A percentile compares a stretch with the other conserved stretches of the same genome.
These are phyloP conservation scores for Perizoma flavofasciatum DNA, from an alignment of 2,888 invertebrate genomes.

Conservation along the genomic window DNA sequence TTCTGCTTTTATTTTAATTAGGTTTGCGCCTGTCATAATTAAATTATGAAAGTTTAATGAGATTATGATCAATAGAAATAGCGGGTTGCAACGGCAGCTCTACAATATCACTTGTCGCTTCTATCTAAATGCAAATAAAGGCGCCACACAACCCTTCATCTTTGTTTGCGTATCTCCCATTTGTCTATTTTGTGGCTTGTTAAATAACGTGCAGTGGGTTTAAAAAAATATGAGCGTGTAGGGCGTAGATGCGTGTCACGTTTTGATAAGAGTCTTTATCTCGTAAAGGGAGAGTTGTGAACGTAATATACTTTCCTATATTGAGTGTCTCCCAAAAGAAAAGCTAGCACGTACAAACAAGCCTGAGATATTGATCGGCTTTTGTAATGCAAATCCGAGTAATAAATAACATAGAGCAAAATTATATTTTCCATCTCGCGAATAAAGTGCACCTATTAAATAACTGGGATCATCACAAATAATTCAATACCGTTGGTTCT, in stretches of 20 bases:
- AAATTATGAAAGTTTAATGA: slow-evolving; percentile 16
- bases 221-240: slow-evolving; percentile 29
- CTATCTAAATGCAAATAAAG: slow-evolving; percentile 78
- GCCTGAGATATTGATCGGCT: not conserved
- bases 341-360: not conserved
- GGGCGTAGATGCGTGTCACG: slow-evolving; percentile 29
- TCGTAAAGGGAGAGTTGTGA: slow-evolving; percentile 2
- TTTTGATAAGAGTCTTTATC: slow-evolving; percentile 24
- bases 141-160: slow-evolving; percentile 57
- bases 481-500: slow-evolving; percentile 41
- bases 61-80: too few species aligned
- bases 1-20: slow-evolving; percentile 19
- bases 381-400: too few species aligned
- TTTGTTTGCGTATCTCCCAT: slow-evolving; percentile 69
- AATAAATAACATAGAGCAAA: too few species aligned
- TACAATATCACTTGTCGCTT: slow-evolving; percentile 69
- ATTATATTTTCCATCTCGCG: too few species aligned
- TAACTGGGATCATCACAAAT: slow-evolving; percentile 27
- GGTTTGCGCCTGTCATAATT: slow-evolving; percentile 11
- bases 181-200: slow-evolving; percentile 65
- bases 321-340: not conserved
- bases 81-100: slow-evolving; percentile 26
- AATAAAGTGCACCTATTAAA: too few species aligned
- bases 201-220: slow-evolving; percentile 35
- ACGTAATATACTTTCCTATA: not conserved